A percentile compares a stretch with the other conserved stretches of the same genome.
Conservation (phyloP, 1,140 invertebrate species). For the Lithobius niger region DNA sequence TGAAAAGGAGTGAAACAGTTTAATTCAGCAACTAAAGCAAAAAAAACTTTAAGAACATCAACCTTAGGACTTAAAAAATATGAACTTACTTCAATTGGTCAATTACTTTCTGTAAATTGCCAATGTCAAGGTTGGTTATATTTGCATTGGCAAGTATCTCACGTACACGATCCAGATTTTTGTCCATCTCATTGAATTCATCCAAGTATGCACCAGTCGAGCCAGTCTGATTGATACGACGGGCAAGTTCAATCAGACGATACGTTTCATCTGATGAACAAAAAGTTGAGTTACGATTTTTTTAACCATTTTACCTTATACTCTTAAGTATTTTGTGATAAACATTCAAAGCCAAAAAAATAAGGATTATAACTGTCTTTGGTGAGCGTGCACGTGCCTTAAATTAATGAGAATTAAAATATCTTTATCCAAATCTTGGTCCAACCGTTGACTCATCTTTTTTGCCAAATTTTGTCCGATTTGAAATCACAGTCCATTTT, state of each 20-base stretch:
- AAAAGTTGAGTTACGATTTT: too few species aligned
- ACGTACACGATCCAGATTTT: constrained; percentile 62
- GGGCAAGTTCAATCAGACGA: constrained; percentile 60
- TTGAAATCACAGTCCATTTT: too few species aligned
- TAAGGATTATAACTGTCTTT: too few species aligned
- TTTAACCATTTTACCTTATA: too few species aligned
- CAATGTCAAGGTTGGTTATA: constrained; percentile 57
- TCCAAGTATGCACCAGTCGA: constrained; percentile 85
- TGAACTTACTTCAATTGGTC: constrained; percentile 37
- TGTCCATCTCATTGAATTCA: constrained; percentile 82
- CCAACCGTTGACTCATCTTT: too few species aligned
- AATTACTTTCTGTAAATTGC: constrained; percentile 43
- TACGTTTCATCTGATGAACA: constrained; percentile 30
- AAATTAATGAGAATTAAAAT: too few species aligned
- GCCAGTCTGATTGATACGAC: constrained; percentile 79
- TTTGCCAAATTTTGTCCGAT: too few species aligned
- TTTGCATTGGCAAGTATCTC: constrained; percentile 57
- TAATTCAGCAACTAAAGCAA: constrained; percentile 13
- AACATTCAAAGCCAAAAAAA: too few species aligned
- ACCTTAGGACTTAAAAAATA: neutral
- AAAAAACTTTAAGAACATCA: constrained; percentile 2
- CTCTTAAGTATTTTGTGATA: too few species aligned
- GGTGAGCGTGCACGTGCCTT: too few species aligned
- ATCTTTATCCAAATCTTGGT: too few species aligned
- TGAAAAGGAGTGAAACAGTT: constrained; percentile 16